Evolutionary conservation across 2,797 vertebrate species (phyloP).

Genomic region (Furcifer pardalis): DNA sequence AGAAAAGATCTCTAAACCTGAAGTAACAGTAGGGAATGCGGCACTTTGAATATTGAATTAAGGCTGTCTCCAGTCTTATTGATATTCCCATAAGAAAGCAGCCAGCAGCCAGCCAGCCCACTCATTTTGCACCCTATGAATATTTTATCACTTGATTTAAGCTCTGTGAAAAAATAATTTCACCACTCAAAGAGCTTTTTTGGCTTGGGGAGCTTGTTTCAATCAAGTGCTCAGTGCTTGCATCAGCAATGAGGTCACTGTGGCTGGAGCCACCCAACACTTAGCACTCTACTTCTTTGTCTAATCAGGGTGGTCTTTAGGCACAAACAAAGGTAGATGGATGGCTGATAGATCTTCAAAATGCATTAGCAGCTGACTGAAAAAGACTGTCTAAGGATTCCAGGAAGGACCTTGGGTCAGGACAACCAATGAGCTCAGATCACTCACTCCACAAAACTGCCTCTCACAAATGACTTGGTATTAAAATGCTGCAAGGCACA

Average conservation of each 20-base stretch:
- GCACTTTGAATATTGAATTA: constrained; percentile 78
- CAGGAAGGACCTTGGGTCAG: constrained; percentile 15
- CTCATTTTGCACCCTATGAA: constrained; percentile 75
- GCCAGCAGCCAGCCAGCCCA: constrained; percentile 65
- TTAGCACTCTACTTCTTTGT: constrained; percentile 51
- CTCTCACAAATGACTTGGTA: neutral
- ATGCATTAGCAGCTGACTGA: constrained; percentile 27
- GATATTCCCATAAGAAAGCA: constrained; percentile 78
- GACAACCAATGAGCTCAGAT: neutral
- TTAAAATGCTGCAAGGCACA: neutral
- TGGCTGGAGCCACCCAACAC: constrained; percentile 13
- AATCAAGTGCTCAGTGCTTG: constrained; percentile 13
- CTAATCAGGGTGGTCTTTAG: constrained; percentile 21
- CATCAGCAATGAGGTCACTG: constrained; percentile 11
- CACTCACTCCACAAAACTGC: neutral
- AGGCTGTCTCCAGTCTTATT: constrained; percentile 80
- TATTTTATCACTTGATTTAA: constrained; percentile 78
- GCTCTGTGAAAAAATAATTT: constrained; percentile 58
- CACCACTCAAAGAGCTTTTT: constrained; percentile 57
- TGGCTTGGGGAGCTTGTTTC: constrained; percentile 31
- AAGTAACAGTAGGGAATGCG: constrained; percentile 51
- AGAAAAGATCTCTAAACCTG: constrained; percentile 65
- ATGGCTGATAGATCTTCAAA: constrained; percentile 17
- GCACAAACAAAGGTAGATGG: constrained; percentile 30
- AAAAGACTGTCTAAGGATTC: constrained; percentile 4